A percentile compares a stretch with the other conserved stretches of the same genome.
phyloP scores from a whole-genome alignment of 2,113 vertebrate genomes.

The Salvator merianae region DNA sequence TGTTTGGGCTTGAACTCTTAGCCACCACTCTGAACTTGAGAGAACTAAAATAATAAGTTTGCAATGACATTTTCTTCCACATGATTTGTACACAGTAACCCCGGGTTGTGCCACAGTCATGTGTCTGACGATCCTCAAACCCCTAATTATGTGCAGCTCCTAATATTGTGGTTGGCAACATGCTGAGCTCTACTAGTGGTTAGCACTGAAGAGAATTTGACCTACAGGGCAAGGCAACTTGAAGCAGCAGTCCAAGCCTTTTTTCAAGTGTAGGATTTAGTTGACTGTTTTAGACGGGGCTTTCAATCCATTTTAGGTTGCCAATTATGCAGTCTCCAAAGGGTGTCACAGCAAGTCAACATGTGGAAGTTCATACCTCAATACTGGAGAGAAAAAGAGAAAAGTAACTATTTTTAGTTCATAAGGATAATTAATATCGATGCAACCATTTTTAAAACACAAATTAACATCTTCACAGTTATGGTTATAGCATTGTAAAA shows the following conservation, averaged over 20 bases:
- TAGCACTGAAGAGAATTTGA: not conserved
- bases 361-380: not conserved
- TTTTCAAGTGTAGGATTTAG: not conserved
- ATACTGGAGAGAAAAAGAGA: not conserved
- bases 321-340: not conserved
- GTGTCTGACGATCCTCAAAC: no score
- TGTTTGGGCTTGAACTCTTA: not conserved
- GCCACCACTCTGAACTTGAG: not conserved
- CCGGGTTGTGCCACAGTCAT: not conserved
- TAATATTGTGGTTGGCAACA: not conserved
- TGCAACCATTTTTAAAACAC: not conserved
- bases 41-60: not conserved
- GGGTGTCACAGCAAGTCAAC: not conserved
- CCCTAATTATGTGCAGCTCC: no score
- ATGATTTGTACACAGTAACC: not conserved
- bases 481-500: conserved; percentile 58
- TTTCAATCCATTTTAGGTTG: not conserved
- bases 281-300: not conserved
- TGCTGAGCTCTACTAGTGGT: not conserved
- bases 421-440: not conserved
- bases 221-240: not conserved
- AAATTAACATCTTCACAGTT: not conserved
- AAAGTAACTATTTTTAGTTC: not conserved
- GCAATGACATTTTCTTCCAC: not conserved
- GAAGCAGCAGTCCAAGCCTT: not conserved